Percentiles rank a stretch among this genome's conserved stretches.
phyloP scores from a whole-genome alignment of 2,797 vertebrate genomes.

The Lophius americanus region DNA sequence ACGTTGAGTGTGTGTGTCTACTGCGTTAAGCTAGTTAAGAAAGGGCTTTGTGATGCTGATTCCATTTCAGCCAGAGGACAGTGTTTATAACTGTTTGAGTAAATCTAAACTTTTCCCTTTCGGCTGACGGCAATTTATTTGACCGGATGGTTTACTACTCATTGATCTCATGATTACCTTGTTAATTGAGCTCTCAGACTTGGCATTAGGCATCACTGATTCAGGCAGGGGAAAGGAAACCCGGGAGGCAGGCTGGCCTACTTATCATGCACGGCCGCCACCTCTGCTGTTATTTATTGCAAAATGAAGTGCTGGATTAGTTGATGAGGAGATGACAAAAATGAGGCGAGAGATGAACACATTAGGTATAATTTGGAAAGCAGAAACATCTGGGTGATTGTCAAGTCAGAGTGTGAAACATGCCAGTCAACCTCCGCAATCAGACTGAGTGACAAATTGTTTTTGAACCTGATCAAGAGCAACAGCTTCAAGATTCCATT shows the following conservation, averaged over 20 bases:
- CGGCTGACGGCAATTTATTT: conserved; percentile 56
- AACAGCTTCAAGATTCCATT: conserved; percentile 48
- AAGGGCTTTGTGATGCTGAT: background rate
- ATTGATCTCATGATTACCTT: conserved; percentile 71
- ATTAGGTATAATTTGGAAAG: conserved; percentile 27
- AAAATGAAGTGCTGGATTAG: conserved; percentile 31
- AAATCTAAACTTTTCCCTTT: conserved; percentile 2
- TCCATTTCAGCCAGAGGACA: conserved; percentile 3
- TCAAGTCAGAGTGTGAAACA: conserved; percentile 51
- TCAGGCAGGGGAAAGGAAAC: conserved; percentile 43
- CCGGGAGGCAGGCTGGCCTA: conserved; percentile 16
- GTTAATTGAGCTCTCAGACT: conserved; percentile 69
- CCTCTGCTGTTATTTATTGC: conserved; percentile 9
- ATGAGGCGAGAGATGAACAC: conserved; percentile 23
- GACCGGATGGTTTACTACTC: conserved; percentile 61
- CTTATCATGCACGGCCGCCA: conserved; percentile 62
- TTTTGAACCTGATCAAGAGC: conserved; percentile 28
- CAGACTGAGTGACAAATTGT: conserved; percentile 10
- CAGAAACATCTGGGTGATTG: conserved; percentile 31
- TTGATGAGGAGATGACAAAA: conserved; percentile 28
- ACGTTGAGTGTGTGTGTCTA: background rate
- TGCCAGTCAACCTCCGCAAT: conserved; percentile 10
- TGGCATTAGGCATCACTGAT: conserved; percentile 63
- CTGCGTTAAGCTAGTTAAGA: background rate
- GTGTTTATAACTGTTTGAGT: background rate